Base-by-base conservation (phyloP, 2,113 vertebrate genomes). In the Andinoacara biseriatus region DNA sequence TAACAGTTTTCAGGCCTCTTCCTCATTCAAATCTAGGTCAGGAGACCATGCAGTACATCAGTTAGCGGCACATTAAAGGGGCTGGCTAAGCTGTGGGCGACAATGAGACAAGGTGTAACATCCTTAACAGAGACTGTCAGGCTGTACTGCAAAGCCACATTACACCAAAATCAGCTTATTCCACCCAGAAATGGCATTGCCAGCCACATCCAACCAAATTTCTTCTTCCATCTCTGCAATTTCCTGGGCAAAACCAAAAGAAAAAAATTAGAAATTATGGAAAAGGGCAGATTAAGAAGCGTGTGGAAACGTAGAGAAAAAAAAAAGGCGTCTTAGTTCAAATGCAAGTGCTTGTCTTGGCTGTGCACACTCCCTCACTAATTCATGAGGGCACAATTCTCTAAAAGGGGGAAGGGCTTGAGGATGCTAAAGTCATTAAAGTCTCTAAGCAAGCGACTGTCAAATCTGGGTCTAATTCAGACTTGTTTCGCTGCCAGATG, bases 341-440 rank as follows among this genome's bases (percentile, higher is more conserved):
- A 90, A 93, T 82, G 80, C 80, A 76, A 84, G 75, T 52, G 33
- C 91, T 86, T 79, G 86, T 90, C 83, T 91, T 78, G 83, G 87
- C 83, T 86, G 81, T 72, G 88, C 90, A 90, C 82, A 87, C 85
- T 78, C 75, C 76, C 87, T 94, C 84, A 93, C 92, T 93, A 90
- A 95, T 94, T 94, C 89, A 95, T 91, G 91, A 93, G 89, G 86
- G 86, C 80, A 76, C 87, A 86, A 85, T 88, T 89, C 92, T 90
- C 92, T 81, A 79, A 92, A 90, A 72, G 46, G 75, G 86, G 83
- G 78, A 76, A 69, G 87, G 91, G 81, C 58, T 91, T 74, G 58
- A 86, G 20, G 80, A 90, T 74, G 85, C 85, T 86, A 54, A 90
- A 92, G 91, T 92, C 90, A 92, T 94, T 93, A 92, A 87, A 91